Conservation (phyloP, 2,797 vertebrate genomes). For the Spea hammondii region DNA sequence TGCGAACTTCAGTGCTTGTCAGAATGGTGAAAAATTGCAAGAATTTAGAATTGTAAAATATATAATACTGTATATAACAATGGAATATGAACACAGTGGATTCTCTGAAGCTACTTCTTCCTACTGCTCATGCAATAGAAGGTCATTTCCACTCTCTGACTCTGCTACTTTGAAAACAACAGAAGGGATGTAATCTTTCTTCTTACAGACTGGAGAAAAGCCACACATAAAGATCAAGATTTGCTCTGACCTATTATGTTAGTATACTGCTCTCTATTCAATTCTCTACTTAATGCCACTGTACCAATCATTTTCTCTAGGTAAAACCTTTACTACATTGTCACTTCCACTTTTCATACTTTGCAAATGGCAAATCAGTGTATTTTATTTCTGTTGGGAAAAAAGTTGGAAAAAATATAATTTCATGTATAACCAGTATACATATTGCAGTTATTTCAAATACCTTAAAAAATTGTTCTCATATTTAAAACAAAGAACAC, state of each 20-base stretch:
- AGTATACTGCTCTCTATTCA: slow-evolving; percentile 52
- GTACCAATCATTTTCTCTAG: slow-evolving; percentile 37
- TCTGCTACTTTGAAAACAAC: slow-evolving; percentile 63
- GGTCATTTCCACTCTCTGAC: slow-evolving; percentile 64
- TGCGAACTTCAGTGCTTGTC: too few species aligned
- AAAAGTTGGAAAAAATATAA: too few species aligned
- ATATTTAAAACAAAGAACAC: too few species aligned
- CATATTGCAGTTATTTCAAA: too few species aligned
- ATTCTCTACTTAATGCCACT: slow-evolving; percentile 58
- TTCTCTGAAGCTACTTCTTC: slow-evolving; percentile 64
- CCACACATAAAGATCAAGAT: slow-evolving; percentile 60
- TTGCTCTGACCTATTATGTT: slow-evolving; percentile 56
- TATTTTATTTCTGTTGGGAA: too few species aligned
- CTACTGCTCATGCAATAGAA: slow-evolving; percentile 61
- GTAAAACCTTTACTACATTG: slow-evolving; percentile 42
- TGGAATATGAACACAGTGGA: slow-evolving; percentile 62
- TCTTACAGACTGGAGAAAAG: slow-evolving; percentile 57
- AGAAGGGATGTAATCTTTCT: slow-evolving; percentile 62
- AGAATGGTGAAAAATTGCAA: too few species aligned
- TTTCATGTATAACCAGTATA: too few species aligned
- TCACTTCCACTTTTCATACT: neutral
- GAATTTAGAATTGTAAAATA: too few species aligned
- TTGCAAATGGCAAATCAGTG: too few species aligned
- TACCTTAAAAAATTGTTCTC: too few species aligned
- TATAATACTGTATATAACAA: neutral